Evolutionary conservation across 1,140 invertebrate genomes (phyloP).

Genomic region (Drosophila yakuba): DNA sequence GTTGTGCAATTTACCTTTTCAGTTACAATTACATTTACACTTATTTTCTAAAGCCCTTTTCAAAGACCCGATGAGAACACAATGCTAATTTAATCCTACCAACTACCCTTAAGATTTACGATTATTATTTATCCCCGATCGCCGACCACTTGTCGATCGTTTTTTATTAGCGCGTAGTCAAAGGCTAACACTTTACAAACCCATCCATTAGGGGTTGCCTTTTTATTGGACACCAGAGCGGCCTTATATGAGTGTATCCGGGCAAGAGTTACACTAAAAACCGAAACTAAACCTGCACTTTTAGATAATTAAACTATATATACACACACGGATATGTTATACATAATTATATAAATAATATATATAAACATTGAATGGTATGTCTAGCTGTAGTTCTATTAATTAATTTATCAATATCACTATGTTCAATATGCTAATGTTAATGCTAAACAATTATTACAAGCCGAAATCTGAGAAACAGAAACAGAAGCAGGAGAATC

Average conservation of each 20-base stretch:
- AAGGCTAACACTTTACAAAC: conserved; percentile 1
- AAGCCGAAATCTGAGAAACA: conserved; percentile 26
- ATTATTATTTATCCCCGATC: conserved; percentile 17
- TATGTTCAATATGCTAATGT: conserved; percentile 51
- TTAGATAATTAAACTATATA: conserved; percentile 65
- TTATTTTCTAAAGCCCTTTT: conserved; percentile 16
- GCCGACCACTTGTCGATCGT: conserved; percentile 1
- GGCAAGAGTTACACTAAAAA: conserved; percentile 44
- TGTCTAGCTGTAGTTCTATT: conserved; percentile 69
- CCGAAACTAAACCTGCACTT: conserved; percentile 52
- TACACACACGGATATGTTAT: conserved; percentile 38
- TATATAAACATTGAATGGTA: conserved; percentile 66
- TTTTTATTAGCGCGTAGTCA: conserved; percentile 17
- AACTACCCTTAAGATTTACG: conserved; percentile 6
- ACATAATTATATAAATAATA: conserved; percentile 33
- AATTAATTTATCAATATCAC: conserved; percentile 67
- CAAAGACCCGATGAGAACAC: conserved; percentile 20
- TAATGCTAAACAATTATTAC: conserved; percentile 37
- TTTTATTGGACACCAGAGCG: conserved; percentile 72
- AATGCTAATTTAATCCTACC: conserved; percentile 17
- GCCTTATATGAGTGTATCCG: conserved; percentile 59
- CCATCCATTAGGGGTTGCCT: conserved; percentile 4
- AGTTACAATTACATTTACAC: conserved; percentile 34
- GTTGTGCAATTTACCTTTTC: conserved; percentile 53
- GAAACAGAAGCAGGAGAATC: conserved; percentile 20